phyloP scores from a whole-genome alignment of 1,140 invertebrate species.

The Sitophilus oryzae region DNA sequence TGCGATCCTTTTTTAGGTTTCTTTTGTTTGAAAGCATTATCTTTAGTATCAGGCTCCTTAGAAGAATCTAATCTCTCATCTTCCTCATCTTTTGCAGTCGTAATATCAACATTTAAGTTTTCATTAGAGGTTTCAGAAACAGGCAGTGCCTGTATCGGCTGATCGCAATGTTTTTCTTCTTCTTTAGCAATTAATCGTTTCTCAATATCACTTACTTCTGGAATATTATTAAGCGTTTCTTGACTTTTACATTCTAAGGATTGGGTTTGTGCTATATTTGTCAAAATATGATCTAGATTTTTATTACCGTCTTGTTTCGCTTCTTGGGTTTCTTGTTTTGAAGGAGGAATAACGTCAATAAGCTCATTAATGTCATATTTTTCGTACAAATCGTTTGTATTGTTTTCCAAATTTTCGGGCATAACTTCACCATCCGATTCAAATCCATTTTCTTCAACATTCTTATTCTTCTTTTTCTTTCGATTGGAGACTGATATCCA shows the following conservation, averaged over 20 bases:
- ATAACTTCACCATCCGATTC: constrained; percentile 14
- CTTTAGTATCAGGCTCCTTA: constrained; percentile 2
- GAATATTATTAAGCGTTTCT: constrained; percentile 9
- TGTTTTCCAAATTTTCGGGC: constrained; percentile 3
- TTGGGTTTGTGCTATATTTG: constrained; percentile 21
- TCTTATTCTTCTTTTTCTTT: constrained; percentile 41
- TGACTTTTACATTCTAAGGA: not conserved
- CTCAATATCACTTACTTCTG: constrained; percentile 27
- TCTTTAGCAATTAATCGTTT: constrained; percentile 21
- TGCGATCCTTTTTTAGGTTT: constrained; percentile 31
- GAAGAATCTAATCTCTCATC: not conserved
- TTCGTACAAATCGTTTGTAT: constrained; percentile 27
- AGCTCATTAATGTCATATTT: constrained; percentile 32
- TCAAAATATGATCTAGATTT: constrained; percentile 22
- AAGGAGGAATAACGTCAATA: constrained; percentile 31
- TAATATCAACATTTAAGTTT: not conserved
- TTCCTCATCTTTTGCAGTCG: not conserved
- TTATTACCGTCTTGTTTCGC: constrained; percentile 12
- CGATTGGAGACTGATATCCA: constrained; percentile 42
- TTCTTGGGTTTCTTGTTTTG: constrained; percentile 1
- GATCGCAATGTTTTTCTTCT: not conserved
- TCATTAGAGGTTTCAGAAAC: not conserved
- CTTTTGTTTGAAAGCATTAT: constrained; percentile 24
- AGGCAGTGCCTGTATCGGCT: not conserved
- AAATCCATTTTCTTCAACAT: constrained; percentile 22